phyloP scores from a whole-genome alignment of 2,888 invertebrate genomes.

The Chouioia cunea region DNA sequence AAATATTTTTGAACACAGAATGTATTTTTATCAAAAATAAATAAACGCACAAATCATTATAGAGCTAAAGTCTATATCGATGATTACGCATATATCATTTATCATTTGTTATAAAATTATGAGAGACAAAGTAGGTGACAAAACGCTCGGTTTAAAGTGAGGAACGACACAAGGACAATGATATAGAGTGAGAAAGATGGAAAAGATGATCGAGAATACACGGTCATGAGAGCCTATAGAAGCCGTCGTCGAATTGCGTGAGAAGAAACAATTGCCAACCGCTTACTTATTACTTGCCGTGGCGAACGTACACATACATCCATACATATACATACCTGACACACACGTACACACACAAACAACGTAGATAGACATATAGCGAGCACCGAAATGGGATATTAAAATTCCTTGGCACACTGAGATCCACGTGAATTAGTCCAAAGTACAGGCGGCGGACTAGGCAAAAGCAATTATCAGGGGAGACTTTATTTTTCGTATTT shows the following conservation, averaged over 20 bases:
- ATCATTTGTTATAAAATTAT: no score
- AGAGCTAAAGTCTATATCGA: no score
- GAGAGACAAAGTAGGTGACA: slow-evolving; percentile 23
- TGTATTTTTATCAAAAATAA: no score
- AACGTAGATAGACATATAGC: slow-evolving; percentile 5
- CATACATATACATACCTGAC: not conserved
- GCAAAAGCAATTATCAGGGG: slow-evolving; percentile 34
- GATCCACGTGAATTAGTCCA: slow-evolving; percentile 6
- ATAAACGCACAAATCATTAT: no score
- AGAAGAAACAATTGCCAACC: slow-evolving; percentile 51
- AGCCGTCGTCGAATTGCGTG: slow-evolving; percentile 50
- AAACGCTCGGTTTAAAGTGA: slow-evolving; percentile 5
- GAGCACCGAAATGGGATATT: slow-evolving; percentile 4
- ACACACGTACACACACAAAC: not conserved
- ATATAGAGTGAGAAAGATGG: slow-evolving; percentile 12
- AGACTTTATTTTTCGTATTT: slow-evolving; percentile 29
- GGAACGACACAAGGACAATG: slow-evolving; percentile 16
- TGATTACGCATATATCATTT: no score
- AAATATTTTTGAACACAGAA: no score
- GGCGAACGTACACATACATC: slow-evolving; percentile 49
- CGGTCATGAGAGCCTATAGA: not conserved
- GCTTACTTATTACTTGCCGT: slow-evolving; percentile 53
- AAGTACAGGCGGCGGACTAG: not conserved
- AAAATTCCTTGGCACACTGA: slow-evolving; percentile 17
- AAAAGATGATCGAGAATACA: slow-evolving; percentile 12